Conservation (phyloP, 2,113 vertebrate species). For the Malaclemys terrapin region DNA sequence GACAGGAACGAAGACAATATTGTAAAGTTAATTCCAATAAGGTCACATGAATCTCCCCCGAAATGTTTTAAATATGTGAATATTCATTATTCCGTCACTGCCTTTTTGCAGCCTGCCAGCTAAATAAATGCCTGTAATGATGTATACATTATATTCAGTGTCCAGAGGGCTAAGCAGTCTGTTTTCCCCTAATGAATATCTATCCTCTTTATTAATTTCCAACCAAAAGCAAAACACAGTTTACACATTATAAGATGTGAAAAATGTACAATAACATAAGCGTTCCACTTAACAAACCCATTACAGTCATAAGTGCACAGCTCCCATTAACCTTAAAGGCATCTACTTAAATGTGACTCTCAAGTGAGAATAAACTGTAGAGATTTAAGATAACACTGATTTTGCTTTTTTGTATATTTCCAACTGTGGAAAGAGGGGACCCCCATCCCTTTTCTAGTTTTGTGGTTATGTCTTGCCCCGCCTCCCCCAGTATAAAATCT, state of each 20-base stretch:
- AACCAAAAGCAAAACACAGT: not conserved
- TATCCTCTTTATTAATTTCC: not conserved
- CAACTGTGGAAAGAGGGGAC: not conserved
- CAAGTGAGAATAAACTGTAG: not conserved
- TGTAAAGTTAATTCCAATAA: not conserved
- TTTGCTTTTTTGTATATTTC: not conserved
- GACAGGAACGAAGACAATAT: accelerated
- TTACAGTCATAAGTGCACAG: accelerated
- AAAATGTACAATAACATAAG: not conserved
- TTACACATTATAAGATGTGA: accelerated
- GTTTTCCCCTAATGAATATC: not conserved
- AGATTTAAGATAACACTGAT: not conserved
- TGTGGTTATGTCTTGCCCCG: accelerated
- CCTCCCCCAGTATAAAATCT: accelerated
- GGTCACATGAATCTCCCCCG: not conserved
- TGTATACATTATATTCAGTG: accelerated
- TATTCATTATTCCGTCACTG: not conserved
- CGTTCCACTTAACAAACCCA: not conserved
- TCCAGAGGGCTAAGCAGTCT: not conserved
- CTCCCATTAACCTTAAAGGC: not conserved
- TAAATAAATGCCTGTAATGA: not conserved
- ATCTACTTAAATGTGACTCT: accelerated
- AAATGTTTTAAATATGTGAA: not conserved
- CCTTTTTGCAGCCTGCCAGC: not conserved
- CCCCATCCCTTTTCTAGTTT: not conserved